These are phyloP conservation scores for Dicroscelio sp. DNA, from an alignment of 2,888 invertebrate species.

Conservation along the genomic window DNA sequence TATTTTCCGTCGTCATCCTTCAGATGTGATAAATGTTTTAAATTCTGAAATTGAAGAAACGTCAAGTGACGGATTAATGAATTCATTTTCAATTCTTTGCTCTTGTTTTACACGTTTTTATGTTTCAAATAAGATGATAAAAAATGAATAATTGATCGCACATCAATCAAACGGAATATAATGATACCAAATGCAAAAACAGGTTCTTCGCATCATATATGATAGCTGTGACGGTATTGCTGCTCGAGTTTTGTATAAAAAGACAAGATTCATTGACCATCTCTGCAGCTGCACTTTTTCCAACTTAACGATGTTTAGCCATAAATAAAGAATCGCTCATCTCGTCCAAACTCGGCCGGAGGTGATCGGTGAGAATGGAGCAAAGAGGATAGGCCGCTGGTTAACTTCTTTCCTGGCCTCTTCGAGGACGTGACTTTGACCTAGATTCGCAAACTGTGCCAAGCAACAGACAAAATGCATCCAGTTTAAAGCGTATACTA, in stretches of 20 bases:
- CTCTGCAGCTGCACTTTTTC: slow-evolving; percentile 38
- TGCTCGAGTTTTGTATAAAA: slow-evolving; percentile 36
- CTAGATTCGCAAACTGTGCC: slow-evolving; percentile 90
- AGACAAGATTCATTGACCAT: slow-evolving; percentile 50
- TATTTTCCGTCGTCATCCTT: no score
- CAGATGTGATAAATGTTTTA: no score
- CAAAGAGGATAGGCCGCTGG: slow-evolving; percentile 86
- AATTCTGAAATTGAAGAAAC: no score
- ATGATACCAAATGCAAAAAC: slow-evolving; percentile 52
- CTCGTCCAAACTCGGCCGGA: slow-evolving; percentile 88
- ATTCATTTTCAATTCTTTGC: no score
- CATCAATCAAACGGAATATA: slow-evolving; percentile 20
- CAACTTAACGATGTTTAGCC: slow-evolving; percentile 81
- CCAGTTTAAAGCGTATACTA: slow-evolving; percentile 80
- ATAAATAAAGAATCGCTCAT: slow-evolving; percentile 90
- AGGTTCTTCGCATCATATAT: slow-evolving; percentile 48
- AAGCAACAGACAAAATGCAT: slow-evolving; percentile 86
- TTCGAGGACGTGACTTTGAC: slow-evolving; percentile 91
- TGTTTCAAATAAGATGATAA: no score
- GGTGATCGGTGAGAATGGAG: slow-evolving; percentile 85
- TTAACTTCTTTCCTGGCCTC: slow-evolving; percentile 90
- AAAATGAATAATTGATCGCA: slow-evolving; percentile 23
- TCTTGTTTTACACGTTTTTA: no score
- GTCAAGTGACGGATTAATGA: no score
- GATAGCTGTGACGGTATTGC: not conserved